phyloP scores from a whole-genome alignment of 2,888 invertebrate species.

The Dasypogon diadema region DNA sequence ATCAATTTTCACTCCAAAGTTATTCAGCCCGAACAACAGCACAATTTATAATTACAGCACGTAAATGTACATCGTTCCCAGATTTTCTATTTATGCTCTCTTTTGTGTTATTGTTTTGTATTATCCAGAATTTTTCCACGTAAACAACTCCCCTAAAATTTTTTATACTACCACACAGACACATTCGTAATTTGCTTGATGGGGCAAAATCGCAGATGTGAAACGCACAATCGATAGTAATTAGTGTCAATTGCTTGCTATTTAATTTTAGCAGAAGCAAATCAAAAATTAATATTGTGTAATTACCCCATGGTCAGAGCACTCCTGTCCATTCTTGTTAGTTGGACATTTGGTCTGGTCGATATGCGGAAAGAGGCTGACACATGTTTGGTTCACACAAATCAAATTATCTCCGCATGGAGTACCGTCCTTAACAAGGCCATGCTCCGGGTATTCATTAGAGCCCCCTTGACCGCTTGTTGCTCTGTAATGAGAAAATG shows the following conservation, averaged over 20 bases:
- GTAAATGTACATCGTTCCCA: no score
- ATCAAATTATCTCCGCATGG: constrained; percentile 93
- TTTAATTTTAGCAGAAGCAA: background rate
- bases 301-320: constrained; percentile 96
- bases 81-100: no score
- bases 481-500: constrained; percentile 71
- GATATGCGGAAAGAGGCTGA: constrained; percentile 84
- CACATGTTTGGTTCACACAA: constrained; percentile 94
- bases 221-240: constrained; percentile 11
- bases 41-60: no score
- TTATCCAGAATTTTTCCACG: no score
- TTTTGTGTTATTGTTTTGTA: no score
- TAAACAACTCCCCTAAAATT: no score
- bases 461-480: constrained; percentile 77
- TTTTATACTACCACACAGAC: no score
- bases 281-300: constrained; percentile 40
- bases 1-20: no score
- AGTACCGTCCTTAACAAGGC: constrained; percentile 93
- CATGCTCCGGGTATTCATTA: constrained; percentile 80
- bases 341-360: constrained; percentile 91
- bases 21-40: no score
- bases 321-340: constrained; percentile 88
- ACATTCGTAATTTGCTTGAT: background rate
- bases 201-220: background rate
- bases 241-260: background rate